phyloP scores from a whole-genome alignment of 2,797 vertebrate genomes.

The Carapus acus region DNA sequence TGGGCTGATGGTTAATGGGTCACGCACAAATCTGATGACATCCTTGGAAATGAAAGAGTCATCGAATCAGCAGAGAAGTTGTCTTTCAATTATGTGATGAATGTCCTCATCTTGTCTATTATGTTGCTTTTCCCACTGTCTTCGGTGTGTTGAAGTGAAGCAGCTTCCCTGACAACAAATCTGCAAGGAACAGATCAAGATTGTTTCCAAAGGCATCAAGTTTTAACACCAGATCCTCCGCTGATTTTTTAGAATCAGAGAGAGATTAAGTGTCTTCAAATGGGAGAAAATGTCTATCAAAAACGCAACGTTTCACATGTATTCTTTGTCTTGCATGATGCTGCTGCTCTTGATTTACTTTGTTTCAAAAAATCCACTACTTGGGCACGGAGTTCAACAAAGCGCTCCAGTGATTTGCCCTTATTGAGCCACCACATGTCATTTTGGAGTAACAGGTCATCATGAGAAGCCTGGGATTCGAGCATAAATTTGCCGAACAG shows the following conservation, averaged over 20 bases:
- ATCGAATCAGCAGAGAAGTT: constrained; percentile 21
- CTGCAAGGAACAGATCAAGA: constrained; percentile 1
- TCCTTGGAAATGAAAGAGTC: constrained; percentile 28
- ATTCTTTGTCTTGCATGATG: constrained; percentile 12
- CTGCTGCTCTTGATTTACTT: constrained; percentile 6
- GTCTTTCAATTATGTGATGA: constrained; percentile 12
- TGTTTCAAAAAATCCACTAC: constrained; percentile 3
- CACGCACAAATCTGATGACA: constrained; percentile 15
- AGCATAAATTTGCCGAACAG: constrained; percentile 11
- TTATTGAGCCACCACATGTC: constrained; percentile 18
- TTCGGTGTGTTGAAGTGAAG: constrained; percentile 18
- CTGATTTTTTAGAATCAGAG: not conserved
- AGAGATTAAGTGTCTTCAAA: constrained; percentile 2
- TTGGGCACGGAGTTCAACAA: constrained; percentile 7
- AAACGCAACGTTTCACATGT: constrained; percentile 10
- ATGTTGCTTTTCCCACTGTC: not conserved
- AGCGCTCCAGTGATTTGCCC: constrained; percentile 13
- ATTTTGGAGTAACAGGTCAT: constrained; percentile 18
- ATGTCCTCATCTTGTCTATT: constrained; percentile 12
- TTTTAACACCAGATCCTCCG: constrained; percentile 5
- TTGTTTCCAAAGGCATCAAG: constrained; percentile 5
- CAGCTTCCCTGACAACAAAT: constrained; percentile 11
- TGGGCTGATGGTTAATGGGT: constrained; percentile 1
- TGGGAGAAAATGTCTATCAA: constrained; percentile 2
- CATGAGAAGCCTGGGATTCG: constrained; percentile 3